phyloP scores from a whole-genome alignment of 2,888 invertebrate genomes.

The Deroplatys truncata region DNA sequence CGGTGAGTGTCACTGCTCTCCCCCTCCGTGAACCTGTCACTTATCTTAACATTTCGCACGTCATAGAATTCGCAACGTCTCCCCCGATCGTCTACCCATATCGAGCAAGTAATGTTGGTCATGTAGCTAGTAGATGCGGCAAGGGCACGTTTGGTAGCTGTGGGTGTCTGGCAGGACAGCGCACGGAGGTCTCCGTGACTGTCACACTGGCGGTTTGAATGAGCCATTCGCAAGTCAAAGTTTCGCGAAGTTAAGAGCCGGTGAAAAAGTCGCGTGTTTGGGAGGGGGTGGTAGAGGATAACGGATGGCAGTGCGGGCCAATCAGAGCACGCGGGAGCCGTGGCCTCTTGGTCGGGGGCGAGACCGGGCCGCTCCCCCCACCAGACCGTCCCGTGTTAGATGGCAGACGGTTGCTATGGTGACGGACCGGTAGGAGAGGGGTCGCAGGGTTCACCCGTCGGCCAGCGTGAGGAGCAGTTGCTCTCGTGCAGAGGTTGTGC shows the following conservation, averaged over 20 bases:
- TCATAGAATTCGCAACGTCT: not conserved
- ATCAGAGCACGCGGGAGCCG: constrained; percentile 19
- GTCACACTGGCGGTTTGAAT: not conserved
- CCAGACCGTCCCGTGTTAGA: not conserved
- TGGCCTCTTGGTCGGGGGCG: constrained; percentile 27
- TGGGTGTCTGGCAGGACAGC: not conserved
- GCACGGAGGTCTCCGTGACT: not conserved
- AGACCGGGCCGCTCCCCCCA: constrained; percentile 12
- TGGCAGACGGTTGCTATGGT: constrained; percentile 27
- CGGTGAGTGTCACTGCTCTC: not conserved
- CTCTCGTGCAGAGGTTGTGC: not conserved
- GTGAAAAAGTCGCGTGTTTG: not conserved
- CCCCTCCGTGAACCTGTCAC: not conserved
- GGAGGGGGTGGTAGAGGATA: not conserved
- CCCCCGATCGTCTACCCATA: not conserved
- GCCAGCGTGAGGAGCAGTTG: constrained; percentile 1
- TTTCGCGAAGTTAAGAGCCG: constrained; percentile 7
- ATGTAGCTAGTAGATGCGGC: too few species aligned
- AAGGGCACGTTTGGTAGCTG: not conserved
- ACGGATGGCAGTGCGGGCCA: constrained; percentile 27
- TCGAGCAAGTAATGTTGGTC: not conserved
- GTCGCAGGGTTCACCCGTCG: constrained; percentile 28
- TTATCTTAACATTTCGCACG: not conserved
- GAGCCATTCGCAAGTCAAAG: not conserved
- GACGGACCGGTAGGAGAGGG: constrained; percentile 9